These are phyloP conservation scores for Eulemur coronatus DNA, from an alignment of 2,797 vertebrate genomes.

Conservation along the genomic window DNA sequence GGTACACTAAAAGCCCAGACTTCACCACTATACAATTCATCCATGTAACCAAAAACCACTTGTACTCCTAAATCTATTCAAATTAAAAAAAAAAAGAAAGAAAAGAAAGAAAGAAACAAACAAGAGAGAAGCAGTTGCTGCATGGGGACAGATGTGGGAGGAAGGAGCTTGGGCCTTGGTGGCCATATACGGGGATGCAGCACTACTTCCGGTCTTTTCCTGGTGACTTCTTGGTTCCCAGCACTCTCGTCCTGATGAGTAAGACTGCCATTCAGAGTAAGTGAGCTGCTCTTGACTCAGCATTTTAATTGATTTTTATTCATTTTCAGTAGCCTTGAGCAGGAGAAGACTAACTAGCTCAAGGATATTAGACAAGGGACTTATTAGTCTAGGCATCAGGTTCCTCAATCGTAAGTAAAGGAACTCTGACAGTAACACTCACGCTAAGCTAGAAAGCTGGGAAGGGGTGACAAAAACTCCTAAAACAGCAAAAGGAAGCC, in stretches of 20 bases:
- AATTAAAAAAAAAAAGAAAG: background rate
- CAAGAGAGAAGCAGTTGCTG: background rate
- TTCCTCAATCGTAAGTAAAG: background rate
- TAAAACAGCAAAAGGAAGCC: background rate
- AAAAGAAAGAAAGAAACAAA: background rate
- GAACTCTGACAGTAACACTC: background rate
- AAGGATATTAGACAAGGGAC: background rate
- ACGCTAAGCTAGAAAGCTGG: background rate
- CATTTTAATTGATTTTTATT: slow-evolving; percentile 1
- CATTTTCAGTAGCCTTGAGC: background rate
- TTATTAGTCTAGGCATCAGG: background rate
- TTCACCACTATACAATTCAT: background rate
- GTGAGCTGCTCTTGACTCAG: background rate
- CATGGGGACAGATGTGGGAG: background rate
- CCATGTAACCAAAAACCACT: background rate
- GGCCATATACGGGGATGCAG: background rate
- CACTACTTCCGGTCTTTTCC: background rate
- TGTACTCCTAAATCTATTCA: background rate
- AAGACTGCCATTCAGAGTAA: background rate
- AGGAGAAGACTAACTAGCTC: background rate
- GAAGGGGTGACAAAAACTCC: background rate
- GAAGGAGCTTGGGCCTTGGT: background rate
- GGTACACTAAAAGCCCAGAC: background rate
- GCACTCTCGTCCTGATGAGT: background rate
- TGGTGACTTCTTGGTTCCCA: background rate